Evolutionary conservation across 2,797 vertebrate species (phyloP), one percentile per base, ranked within the genome.

Genomic region (Siniperca scherzeri): DNA sequence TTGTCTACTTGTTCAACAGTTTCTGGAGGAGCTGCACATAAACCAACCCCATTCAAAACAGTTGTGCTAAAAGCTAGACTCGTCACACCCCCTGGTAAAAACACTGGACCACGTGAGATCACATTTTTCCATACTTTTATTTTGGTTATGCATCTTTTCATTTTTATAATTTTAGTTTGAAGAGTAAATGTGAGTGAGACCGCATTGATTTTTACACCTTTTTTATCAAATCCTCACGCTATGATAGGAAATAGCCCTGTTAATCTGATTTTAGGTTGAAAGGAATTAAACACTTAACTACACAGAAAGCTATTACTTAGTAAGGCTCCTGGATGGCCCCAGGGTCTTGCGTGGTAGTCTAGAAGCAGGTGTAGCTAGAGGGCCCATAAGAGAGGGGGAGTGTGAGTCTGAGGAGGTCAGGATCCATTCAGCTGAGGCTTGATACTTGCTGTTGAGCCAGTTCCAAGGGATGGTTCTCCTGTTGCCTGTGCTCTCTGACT

Each of bases 271-370:
- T 75, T 25, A n/a, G 44, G 50, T 21, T 66, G 33, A 77, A 74
- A 57, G 17, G 69, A 66, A 74, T 66, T 52, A 74, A 60, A 62
- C 22, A 33, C 27, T 62, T 59, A 64, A 7, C 36, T 55, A 36
- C 59, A 73, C 44, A 57, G 27, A 40, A 40, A 57, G 40, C 40
- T 40, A 48, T 38, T 85, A 8, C 66, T 84, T 94, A 57, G 86
- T 44, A 22, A 92, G 93, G 61, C 84, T 93, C 88, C 87, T 96
- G 62, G 90, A 57, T 30, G 88, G 81, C 40, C 89, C 90, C 46
- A 72, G 77, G 78, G 83, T 86, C 89, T 91, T 97, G 33, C 91
- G 73, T 52, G 95, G 95, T 78, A 95, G 85, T 95, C 94, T 96
- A 62, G 93, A 94, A 85, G 86, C 85, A 90, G 94, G 91, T 56